These are phyloP conservation scores for Dipodomys spectabilis DNA, from an alignment of 2,113 vertebrate species.

Conservation along the genomic window DNA sequence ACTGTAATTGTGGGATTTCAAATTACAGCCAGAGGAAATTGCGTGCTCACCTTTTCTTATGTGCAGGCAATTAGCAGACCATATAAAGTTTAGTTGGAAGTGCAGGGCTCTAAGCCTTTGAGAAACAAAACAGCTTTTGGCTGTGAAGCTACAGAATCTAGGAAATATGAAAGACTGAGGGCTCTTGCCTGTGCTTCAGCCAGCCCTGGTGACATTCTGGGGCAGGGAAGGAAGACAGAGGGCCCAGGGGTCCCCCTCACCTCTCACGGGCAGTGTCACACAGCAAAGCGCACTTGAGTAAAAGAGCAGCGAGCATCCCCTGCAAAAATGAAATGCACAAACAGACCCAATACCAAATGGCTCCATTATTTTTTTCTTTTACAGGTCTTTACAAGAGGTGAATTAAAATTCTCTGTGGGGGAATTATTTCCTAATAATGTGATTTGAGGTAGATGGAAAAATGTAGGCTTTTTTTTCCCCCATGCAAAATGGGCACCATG, in stretches of 20 bases:
- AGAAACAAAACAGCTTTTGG: conserved; percentile 74
- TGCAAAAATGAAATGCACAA: not conserved
- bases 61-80: conserved; percentile 79
- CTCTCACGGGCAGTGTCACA: rapidly evolving
- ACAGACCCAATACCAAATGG: not conserved
- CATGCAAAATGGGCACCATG: conserved; percentile 30
- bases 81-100: conserved; percentile 79
- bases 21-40: conserved; percentile 85
- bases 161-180: conserved; percentile 24
- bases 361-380: not conserved
- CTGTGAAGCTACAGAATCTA: not conserved
- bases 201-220: not conserved
- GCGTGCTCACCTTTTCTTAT: conserved; percentile 76
- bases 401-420: conserved; percentile 74
- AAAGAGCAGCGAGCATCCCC: not conserved
- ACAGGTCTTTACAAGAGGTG: conserved; percentile 14
- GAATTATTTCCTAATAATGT: conserved; percentile 59
- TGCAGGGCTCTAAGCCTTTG: conserved; percentile 54
- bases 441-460: conserved; percentile 78
- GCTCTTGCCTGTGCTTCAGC: conserved; percentile 4
- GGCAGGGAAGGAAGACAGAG: not conserved
- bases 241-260: rapidly evolving
- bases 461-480: conserved; percentile 75
- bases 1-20: conserved; percentile 79
- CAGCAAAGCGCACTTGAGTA: not conserved